Base-by-base conservation (phyloP, 2,797 vertebrate genomes). In the Alcedo atthis region DNA sequence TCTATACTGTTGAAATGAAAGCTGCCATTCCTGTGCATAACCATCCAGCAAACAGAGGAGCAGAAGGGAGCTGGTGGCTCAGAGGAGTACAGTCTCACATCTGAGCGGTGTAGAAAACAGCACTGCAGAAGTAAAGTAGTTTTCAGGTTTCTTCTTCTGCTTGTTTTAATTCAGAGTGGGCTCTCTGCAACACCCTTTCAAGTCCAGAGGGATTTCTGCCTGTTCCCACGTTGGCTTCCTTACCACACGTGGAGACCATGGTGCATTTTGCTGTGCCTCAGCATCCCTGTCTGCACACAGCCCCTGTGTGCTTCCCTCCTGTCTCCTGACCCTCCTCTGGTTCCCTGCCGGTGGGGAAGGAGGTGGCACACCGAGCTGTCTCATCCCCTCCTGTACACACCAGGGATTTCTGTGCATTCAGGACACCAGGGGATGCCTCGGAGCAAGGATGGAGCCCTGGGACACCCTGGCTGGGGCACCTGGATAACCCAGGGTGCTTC, bases 1-100 rank as follows among this genome's bases (percentile, higher is more conserved):
- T 78, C 83, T 85, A 6, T 74, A 43, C 14, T 48, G 33, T 71
- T 96, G 81, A 92, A 95, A 86, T 92, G 90, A 92, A 96, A 95
- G 82, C 89, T 94, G 69, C 76, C 74, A 30, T 89, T 88, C 81
- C 58, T 10, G 22, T 63, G 68, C 92, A 92, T 87, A 95, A 86
- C 61, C 70, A 49, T 40, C 59, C 71, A 84, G 84, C 90, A 93
- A 91, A 94, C 80, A 93, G 82, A 78, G 0, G 6, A 92, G 78
- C 59, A 92, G 90, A 84, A 81, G 67, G 46, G 35, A 79, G 46
- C 2, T 76, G 59, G 55, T 79, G 69, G 77, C 87, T 92, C 62
- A 20, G 59, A 64, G 69, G 43, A 77, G 45, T 62, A 22, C 58
- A 33, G 35, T 32, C 66, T 88, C 85, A n/a, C 37, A 63, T 67